Evolutionary conservation across 2,888 invertebrate species (phyloP), one percentile per base, ranked within the genome.

Genomic region (Vesta saturnalis): DNA sequence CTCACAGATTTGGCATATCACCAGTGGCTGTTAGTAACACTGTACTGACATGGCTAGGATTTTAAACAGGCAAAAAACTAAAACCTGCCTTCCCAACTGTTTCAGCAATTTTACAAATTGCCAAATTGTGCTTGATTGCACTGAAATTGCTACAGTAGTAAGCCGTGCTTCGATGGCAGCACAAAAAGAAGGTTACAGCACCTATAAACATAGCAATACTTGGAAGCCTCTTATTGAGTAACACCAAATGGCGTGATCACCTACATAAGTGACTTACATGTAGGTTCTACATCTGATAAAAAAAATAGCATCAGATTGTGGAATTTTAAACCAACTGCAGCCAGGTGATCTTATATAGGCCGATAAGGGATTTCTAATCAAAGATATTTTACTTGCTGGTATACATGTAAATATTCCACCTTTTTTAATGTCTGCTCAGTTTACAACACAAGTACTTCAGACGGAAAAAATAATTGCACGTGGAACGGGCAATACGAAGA

Each of bases 81-180:
- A 57, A 55, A 56, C 55, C 16, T 72, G 67, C 18, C 16, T 72
- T 12, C 72, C 67, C 6, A 59, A 10, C 4, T 64, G 46, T 57
- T 61, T 52, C 19, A 52, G 52, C n/a, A 49, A n/a, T 15, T 61
- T 61, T 15, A 67, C 60, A 57, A 72, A 68, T 15, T 67, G 64
- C 35, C 21, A 60, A 57, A 65, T 65, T 19, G 47, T 67, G 14
- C 8, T 67, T 6, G 70, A 70, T 43, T 70, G 70, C 23, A 70
- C 70, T 18, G 67, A 70, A 21, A 57, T 67, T n/a, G 1, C 10
- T 21, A 59, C 63, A 15, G 30, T 57, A 1, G 6, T 14, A 4
- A 8, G 52, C 0, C 6, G 52, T 0, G 16, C 1, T 1, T 43
- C 43, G 0, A 61, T 61, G 49, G 6, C 4, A 54, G 1, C 6